Evolutionary conservation across 2,888 invertebrate species (phyloP).

Genomic region (Synanthedon formicaeformis): DNA sequence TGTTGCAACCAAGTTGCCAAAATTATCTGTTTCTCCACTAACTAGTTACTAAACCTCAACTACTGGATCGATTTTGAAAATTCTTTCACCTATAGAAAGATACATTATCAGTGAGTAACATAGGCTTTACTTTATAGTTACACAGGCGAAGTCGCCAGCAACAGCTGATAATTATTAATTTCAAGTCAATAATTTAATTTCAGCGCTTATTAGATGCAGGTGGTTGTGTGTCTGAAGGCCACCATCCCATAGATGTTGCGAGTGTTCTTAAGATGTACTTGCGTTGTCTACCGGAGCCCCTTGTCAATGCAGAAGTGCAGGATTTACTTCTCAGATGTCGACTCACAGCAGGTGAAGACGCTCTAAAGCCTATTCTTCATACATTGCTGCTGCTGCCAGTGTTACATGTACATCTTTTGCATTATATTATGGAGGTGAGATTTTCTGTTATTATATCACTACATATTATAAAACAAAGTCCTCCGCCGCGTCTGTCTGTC

Average conservation of each 20-base stretch:
- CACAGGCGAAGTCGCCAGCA: too few species aligned
- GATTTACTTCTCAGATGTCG: slow-evolving; percentile 80
- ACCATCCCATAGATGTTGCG: slow-evolving; percentile 87
- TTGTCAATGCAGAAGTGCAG: slow-evolving; percentile 81
- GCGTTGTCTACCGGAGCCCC: slow-evolving; percentile 85
- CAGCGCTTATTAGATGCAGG: slow-evolving; percentile 80
- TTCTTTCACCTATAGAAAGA: too few species aligned
- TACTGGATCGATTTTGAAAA: too few species aligned
- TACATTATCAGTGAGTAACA: too few species aligned
- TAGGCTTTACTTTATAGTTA: too few species aligned
- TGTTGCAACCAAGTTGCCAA: too few species aligned
- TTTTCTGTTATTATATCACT: background rate
- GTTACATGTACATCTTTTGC: slow-evolving; percentile 81
- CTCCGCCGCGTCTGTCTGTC: too few species aligned
- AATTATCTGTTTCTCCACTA: too few species aligned
- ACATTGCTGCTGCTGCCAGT: slow-evolving; percentile 81
- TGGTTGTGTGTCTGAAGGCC: slow-evolving; percentile 75
- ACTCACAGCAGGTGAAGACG: slow-evolving; percentile 67
- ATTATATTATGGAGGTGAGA: slow-evolving; percentile 83
- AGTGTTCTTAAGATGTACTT: slow-evolving; percentile 88
- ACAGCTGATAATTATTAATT: background rate
- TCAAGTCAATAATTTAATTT: slow-evolving; percentile 1
- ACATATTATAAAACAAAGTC: too few species aligned
- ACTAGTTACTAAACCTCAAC: too few species aligned
- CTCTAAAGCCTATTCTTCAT: slow-evolving; percentile 75